Evolutionary conservation across 2,888 invertebrate genomes (phyloP), one percentile per base, ranked within the genome.

Genomic region (Hololepta plana): DNA sequence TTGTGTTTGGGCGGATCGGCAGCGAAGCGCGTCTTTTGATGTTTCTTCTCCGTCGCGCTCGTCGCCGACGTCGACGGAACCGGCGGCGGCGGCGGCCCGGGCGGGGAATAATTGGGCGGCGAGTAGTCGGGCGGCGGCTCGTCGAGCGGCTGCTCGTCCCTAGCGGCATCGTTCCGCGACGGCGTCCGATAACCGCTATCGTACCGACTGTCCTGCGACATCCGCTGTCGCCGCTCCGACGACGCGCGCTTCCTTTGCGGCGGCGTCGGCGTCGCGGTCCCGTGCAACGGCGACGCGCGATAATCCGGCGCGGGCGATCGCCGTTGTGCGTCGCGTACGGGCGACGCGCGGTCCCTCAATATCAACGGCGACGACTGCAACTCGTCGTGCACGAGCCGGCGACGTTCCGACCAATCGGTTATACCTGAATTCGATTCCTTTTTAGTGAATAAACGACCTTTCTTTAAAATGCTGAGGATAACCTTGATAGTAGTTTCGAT

Each of bases 91-190:
- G 23, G 27, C 12, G 15, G 23, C 4, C 27, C 22, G 9, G 31
- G 35, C 17, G 29, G 33, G 2, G 35, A 33, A 49, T 47, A n/a
- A 35, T 43, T 50, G 2, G 56, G 53, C 5, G 74, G 74, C 2
- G 72, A 73, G 41, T 75, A 75, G 43, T 75, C 74, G 3, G 74
- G 74, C 2, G 73, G 72, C 4, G 74, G 74, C 42, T 74, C 74
- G 12, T 59, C 56, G 2, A 64, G 55, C 14, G 58, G 63, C n/a
- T n/a, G n/a, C 39, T 43, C 47, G 14, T 47, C 45, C 11, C 61
- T 51, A 16, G 42, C 40, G 13, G 43, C 57, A 35, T 62, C 63
- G 38, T 64, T 64, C 6, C 64, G 44, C 1, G 64, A 64, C 6
- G 64, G 63, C 35, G 62, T 64, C 29, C 66, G 53, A 39, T 65